phyloP scores from a whole-genome alignment of 2,797 vertebrate genomes.

The Mastacembelus armatus region DNA sequence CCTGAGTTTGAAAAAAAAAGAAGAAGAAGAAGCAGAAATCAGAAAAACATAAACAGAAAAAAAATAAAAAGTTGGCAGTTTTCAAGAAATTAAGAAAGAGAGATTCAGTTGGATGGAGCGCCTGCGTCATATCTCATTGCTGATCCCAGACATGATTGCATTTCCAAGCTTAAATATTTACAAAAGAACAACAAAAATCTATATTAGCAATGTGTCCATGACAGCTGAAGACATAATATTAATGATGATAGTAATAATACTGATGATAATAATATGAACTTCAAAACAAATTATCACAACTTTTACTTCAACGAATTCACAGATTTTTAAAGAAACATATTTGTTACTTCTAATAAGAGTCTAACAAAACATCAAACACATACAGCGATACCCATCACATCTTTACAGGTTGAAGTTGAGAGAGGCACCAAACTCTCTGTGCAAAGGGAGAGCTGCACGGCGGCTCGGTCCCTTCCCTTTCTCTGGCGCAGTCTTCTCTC shows the following conservation, averaged over 20 bases:
- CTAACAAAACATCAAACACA: conserved; percentile 77
- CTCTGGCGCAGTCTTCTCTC: conserved; percentile 59
- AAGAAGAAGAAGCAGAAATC: conserved; percentile 63
- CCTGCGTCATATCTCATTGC: conserved; percentile 58
- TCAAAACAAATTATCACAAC: conserved; percentile 79
- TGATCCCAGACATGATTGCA: conserved; percentile 73
- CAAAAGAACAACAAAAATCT: conserved; percentile 70
- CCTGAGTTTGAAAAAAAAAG: conserved; percentile 81
- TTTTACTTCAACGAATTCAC: conserved; percentile 81
- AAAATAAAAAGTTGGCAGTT: conserved; percentile 77
- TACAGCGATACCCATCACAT: conserved; percentile 72
- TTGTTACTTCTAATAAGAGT: conserved; percentile 76
- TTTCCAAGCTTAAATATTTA: conserved; percentile 84
- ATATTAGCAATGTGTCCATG: conserved; percentile 64
- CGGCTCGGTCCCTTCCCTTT: conserved; percentile 69
- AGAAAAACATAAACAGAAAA: conserved; percentile 68
- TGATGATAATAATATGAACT: conserved; percentile 74
- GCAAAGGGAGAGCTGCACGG: conserved; percentile 58
- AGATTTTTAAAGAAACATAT: conserved; percentile 72
- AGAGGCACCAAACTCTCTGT: conserved; percentile 74
- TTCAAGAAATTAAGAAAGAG: conserved; percentile 71
- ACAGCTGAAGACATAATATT: conserved; percentile 70
- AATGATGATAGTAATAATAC: conserved; percentile 69
- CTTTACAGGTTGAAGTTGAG: conserved; percentile 66
- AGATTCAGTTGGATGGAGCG: conserved; percentile 58